Base-by-base conservation (phyloP, 2,888 invertebrate genomes). In the Eilema sororculum region DNA sequence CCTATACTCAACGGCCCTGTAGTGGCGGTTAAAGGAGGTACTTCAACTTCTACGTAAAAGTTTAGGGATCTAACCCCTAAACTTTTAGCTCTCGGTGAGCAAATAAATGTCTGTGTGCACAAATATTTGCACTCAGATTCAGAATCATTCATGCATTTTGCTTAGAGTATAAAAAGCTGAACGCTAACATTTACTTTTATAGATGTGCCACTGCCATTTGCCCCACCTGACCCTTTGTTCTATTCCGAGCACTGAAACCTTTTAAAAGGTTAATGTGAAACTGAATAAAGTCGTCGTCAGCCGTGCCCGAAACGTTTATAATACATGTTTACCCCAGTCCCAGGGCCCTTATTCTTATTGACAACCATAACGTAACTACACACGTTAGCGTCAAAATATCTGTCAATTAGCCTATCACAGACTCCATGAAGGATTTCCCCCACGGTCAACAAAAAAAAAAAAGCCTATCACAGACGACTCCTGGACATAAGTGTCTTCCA, bases 261-360 rank as follows among this genome's bases (percentile, higher is more conserved):
- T 64, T 64, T 69, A 69, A 65, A 68, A 65, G 64, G 58, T 30
- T 41, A 61, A 60, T 57, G 41, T 63, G 3, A 33, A 67, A 64
- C 58, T 30, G 37, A 28, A 46, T 22, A 67, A 65, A 69, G 33
- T 20, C 58, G 58, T 30, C 13, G 25, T 22, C 10, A 37, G 52
- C 20, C 25, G 25, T 58, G 22, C 57, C 25, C 24, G 57, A 69
- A 30, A 58, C 46, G 10, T 57, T 68, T 61, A 57, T n/a, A n/a
- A n/a, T n/a, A 24, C 65, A 12, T 46, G 22, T 25, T 24, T 37
- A 24, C 24, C 25, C 41, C 41, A 41, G 4, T 22, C 25, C 41
- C 41, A 41, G 4, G 13, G 5, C 41, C 41, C 46, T 37, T 12
- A 37, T 37, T 37, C 33, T 1, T 37, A 37, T 37, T 37, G 33